Conservation (phyloP, 2,888 invertebrate species). For the Brachyptera risi region DNA sequence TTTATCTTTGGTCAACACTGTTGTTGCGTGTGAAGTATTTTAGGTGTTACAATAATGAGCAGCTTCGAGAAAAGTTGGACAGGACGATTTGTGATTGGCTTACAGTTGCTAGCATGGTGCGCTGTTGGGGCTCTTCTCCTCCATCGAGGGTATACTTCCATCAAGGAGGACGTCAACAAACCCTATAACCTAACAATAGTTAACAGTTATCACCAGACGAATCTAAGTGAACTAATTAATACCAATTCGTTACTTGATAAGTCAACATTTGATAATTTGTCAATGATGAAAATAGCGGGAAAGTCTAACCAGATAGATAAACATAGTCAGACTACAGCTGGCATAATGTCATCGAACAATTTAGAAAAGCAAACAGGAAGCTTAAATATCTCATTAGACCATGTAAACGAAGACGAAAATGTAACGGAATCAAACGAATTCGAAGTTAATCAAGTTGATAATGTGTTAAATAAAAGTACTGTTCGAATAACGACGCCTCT, state of each 20-base stretch:
- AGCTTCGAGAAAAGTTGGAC: constrained; percentile 21
- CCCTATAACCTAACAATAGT: neutral
- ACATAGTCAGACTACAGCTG: too few species aligned
- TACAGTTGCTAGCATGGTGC: constrained; percentile 30
- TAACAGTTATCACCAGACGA: neutral
- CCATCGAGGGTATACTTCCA: constrained; percentile 25
- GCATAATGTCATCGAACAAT: too few species aligned
- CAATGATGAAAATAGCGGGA: too few species aligned
- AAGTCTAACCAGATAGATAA: too few species aligned
- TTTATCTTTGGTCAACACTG: too few species aligned
- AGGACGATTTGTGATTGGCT: constrained; percentile 24
- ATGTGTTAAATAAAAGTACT: neutral
- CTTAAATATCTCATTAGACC: too few species aligned
- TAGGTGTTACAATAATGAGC: too few species aligned
- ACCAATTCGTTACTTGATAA: neutral
- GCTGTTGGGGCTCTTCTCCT: constrained; percentile 29
- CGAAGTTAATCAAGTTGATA: too few species aligned
- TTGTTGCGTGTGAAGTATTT: too few species aligned
- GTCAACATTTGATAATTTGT: neutral
- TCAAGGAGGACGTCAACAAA: neutral
- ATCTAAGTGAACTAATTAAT: neutral
- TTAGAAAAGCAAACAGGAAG: too few species aligned
- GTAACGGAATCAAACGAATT: too few species aligned
- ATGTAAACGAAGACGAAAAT: neutral
- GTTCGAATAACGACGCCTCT: neutral